phyloP scores from a whole-genome alignment of 2,113 vertebrate genomes.

The Laticauda colubrina region DNA sequence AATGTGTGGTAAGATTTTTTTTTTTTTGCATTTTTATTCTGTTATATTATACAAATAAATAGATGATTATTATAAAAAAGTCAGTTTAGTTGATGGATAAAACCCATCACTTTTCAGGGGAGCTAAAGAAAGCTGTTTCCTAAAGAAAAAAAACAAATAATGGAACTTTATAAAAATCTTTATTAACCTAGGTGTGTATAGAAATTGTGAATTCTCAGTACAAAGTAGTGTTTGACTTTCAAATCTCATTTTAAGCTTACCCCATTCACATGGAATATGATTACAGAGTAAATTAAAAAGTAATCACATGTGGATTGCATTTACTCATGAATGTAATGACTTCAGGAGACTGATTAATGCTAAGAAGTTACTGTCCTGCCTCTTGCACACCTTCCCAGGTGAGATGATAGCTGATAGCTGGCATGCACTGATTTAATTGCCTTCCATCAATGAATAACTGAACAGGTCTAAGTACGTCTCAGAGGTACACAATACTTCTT shows the following conservation, averaged over 20 bases:
- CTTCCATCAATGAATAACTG: slow-evolving; percentile 69
- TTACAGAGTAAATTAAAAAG: slow-evolving; percentile 90
- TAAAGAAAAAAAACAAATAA: slow-evolving; percentile 48
- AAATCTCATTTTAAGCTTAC: slow-evolving; percentile 89
- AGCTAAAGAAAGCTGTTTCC: slow-evolving; percentile 50
- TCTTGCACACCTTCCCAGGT: slow-evolving; percentile 75
- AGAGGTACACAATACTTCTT: neutral
- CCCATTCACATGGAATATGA: slow-evolving; percentile 85
- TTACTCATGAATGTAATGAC: slow-evolving; percentile 88
- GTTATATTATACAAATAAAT: slow-evolving; percentile 45
- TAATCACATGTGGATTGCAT: slow-evolving; percentile 86
- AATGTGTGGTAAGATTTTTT: slow-evolving; percentile 36
- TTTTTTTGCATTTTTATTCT: slow-evolving; percentile 45
- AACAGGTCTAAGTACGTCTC: neutral
- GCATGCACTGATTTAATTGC: slow-evolving; percentile 87
- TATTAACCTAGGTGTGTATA: slow-evolving; percentile 81
- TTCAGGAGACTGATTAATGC: slow-evolving; percentile 84
- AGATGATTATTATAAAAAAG: slow-evolving; percentile 55
- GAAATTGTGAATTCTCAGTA: slow-evolving; percentile 82
- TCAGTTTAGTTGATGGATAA: slow-evolving; percentile 58
- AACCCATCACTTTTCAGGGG: slow-evolving; percentile 61
- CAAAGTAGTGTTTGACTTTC: slow-evolving; percentile 88
- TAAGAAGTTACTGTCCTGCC: slow-evolving; percentile 78
- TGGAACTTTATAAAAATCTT: slow-evolving; percentile 77
- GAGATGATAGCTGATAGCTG: slow-evolving; percentile 74